A percentile compares a stretch with the other conserved stretches of the same genome.
Conservation (phyloP, 2,797 vertebrate genomes). For the Eulemur coronatus region DNA sequence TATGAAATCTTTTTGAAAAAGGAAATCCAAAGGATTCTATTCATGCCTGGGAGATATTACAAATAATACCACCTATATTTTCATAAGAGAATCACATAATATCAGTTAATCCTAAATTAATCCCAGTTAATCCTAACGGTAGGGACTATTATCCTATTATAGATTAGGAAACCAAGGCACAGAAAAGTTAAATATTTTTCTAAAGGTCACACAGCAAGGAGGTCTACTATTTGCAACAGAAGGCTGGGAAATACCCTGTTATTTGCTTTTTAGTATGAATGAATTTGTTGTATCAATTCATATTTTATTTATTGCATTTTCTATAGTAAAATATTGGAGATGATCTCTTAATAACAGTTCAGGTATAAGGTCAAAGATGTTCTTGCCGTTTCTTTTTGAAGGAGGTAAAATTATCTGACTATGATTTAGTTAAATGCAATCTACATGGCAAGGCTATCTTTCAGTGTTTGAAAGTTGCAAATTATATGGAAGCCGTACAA, state of each 20-base stretch:
- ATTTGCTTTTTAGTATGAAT: constrained; percentile 35
- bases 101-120: constrained; percentile 25
- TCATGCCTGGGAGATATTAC: constrained; percentile 4
- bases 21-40: constrained; percentile 5
- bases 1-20: constrained; percentile 28
- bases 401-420: constrained; percentile 24
- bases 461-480: constrained; percentile 47
- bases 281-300: constrained; percentile 30
- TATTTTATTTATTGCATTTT: constrained; percentile 63
- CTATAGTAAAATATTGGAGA: constrained; percentile 3
- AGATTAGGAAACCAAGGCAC: constrained; percentile 21
- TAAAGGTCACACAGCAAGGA: constrained; percentile 29
- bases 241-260: neutral
- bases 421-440: constrained; percentile 36
- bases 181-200: constrained; percentile 51
- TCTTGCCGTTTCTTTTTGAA: constrained; percentile 40
- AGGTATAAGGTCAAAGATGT: constrained; percentile 27
- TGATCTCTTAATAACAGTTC: constrained; percentile 53
- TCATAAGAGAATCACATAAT: constrained; percentile 35
- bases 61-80: neutral
- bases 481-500: neutral
- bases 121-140: neutral
- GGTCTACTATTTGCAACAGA: neutral
- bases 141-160: neutral
- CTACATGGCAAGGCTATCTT: neutral